A percentile compares a stretch with the other conserved stretches of the same genome.
Conservation (phyloP, 2,113 vertebrate species). For the Festucalex cinctus region DNA sequence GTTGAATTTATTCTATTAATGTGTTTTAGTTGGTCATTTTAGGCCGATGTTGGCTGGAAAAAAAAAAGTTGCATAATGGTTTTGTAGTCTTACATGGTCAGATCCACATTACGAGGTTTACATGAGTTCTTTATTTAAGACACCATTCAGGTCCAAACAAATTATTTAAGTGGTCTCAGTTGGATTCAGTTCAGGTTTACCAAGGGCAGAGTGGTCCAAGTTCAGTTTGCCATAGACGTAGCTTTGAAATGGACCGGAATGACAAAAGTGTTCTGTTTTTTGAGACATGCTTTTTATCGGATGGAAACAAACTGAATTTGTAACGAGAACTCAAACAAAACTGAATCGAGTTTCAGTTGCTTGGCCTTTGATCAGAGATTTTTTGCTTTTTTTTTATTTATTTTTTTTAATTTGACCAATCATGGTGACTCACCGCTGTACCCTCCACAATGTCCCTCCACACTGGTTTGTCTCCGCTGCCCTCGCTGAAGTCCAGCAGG, state of each 20-base stretch:
- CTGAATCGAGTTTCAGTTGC: not conserved
- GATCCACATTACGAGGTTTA: slow-evolving; percentile 3
- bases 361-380: not conserved
- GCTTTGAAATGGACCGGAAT: not conserved
- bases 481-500: slow-evolving; percentile 90
- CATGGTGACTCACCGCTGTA: slow-evolving; percentile 76
- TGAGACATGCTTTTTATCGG: too few species aligned
- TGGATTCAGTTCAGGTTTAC: not conserved
- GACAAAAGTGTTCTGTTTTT: too few species aligned
- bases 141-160: slow-evolving; percentile 83
- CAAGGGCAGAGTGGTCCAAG: not conserved
- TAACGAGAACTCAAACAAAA: not conserved
- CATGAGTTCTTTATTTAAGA: slow-evolving; percentile 75
- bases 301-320: not conserved
- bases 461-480: slow-evolving; percentile 82
- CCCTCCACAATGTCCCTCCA: slow-evolving; percentile 92
- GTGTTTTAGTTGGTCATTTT: too few species aligned
- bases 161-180: not conserved
- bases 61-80: too few species aligned
- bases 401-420: not conserved
- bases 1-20: too few species aligned
- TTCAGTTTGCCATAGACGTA: not conserved
- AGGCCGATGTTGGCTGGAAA: too few species aligned
- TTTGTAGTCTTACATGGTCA: too few species aligned
- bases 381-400: too few species aligned